These are phyloP conservation scores for Astreopora myriophthalma DNA, from an alignment of 64 coral and sea anemone genomes.

Conservation along the genomic window DNA sequence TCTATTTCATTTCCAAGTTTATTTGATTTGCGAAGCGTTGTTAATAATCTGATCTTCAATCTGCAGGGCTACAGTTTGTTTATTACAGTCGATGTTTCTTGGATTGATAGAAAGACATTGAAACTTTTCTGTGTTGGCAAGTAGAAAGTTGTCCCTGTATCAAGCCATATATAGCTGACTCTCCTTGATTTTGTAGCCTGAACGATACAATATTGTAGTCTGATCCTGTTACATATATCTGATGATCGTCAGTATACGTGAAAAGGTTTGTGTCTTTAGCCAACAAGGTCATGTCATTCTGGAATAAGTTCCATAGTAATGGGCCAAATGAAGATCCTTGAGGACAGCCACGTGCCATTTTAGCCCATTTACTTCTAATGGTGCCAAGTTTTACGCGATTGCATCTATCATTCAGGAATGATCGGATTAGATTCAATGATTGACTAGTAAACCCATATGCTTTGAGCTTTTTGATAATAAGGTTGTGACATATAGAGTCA, in stretches of 20 bases:
- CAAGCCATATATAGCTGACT: background rate
- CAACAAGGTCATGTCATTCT: constrained; percentile 42
- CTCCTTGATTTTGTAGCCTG: background rate
- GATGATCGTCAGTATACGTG: constrained; percentile 2
- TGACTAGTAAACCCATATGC: constrained; percentile 39
- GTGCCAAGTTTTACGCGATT: constrained; percentile 12
- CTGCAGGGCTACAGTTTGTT: background rate
- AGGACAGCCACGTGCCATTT: constrained; percentile 16
- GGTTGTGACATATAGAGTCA: background rate
- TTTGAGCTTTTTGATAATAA: background rate
- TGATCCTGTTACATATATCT: too few relatives aligned
- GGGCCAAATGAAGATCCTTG: constrained; percentile 30
- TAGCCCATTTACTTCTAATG: constrained; percentile 15
- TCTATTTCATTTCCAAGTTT: background rate
- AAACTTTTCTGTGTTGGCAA: background rate
- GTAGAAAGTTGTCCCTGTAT: constrained; percentile 16
- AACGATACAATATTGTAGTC: too few relatives aligned
- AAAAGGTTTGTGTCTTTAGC: background rate
- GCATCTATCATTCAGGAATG: constrained; percentile 1
- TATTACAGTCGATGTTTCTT: background rate
- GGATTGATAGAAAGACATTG: constrained; percentile 16
- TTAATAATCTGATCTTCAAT: background rate
- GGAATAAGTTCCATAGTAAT: constrained; percentile 30
- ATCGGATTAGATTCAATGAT: constrained; percentile 21
- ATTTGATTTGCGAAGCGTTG: background rate